These are phyloP conservation scores for Raja brachyura DNA, from an alignment of 2,113 vertebrate species.

Conservation along the genomic window DNA sequence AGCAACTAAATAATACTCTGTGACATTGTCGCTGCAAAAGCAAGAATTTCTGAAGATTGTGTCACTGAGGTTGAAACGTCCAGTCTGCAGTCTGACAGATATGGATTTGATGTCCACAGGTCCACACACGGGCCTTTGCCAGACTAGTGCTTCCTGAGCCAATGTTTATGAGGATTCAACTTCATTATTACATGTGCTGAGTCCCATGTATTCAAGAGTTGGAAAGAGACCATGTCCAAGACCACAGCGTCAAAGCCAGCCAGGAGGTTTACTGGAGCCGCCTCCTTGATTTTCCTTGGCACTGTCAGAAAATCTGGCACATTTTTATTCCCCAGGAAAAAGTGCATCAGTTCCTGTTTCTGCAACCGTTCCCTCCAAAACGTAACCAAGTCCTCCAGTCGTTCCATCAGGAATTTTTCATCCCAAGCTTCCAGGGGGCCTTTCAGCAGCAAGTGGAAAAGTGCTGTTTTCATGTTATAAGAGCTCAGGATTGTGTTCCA, in stretches of 20 bases:
- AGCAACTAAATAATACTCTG: neutral
- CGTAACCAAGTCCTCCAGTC: slow-evolving; percentile 66
- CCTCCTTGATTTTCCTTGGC: slow-evolving; percentile 67
- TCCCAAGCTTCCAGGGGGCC: slow-evolving; percentile 60
- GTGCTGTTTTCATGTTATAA: slow-evolving; percentile 65
- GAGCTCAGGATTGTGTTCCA: slow-evolving; percentile 70
- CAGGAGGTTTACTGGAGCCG: slow-evolving; percentile 60
- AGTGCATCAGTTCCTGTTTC: slow-evolving; percentile 60
- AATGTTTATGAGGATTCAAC: neutral
- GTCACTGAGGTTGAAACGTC: neutral
- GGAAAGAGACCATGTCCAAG: slow-evolving; percentile 55
- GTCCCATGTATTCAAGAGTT: slow-evolving; percentile 65
- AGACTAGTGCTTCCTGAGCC: neutral
- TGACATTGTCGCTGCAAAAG: neutral
- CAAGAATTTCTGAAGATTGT: neutral
- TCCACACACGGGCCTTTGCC: neutral
- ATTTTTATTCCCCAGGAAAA: slow-evolving; percentile 55
- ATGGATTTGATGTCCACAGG: neutral
- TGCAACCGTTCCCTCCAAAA: slow-evolving; percentile 62
- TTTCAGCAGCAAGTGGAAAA: slow-evolving; percentile 63
- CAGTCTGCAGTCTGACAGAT: neutral
- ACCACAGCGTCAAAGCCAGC: slow-evolving; percentile 49
- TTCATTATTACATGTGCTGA: slow-evolving; percentile 53
- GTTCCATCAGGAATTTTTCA: slow-evolving; percentile 58
- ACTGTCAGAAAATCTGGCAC: slow-evolving; percentile 57